Base-by-base conservation (phyloP, 1,140 invertebrate species). In the Apis laboriosa region DNA sequence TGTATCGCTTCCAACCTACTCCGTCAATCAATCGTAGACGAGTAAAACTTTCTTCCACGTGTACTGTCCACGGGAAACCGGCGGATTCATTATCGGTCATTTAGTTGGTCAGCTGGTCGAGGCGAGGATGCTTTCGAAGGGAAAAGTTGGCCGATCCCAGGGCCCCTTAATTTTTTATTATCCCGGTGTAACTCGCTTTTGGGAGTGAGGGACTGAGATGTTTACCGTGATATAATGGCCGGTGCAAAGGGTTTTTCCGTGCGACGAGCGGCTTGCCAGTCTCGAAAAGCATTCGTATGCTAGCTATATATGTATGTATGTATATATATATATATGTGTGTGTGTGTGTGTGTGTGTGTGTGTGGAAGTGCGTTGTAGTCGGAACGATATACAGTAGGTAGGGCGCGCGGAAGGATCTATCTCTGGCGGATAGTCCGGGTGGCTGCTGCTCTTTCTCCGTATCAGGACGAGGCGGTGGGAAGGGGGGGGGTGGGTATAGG, bases 401-500 rank as follows among this genome's bases (percentile, higher is more conserved):
- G 82, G 77, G 64, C 21, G 64, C 70, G 19, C 72, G 67, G 72
- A 83, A 79, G 80, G 87, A 88, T 88, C 87, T 88, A 88, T 88
- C 86, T 88, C 74, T 80, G 83, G 60, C 80, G 84, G 87, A 88
- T 88, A 88, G 87, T 88, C 86, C 87, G 86, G 86, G 74, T 77
- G 81, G 86, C 75, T 88, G 85, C 78, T 88, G 85, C 82, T 88
- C 75, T 88, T 87, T 87, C 86, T 81, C 87, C 75, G 87, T 88
- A 88, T 84, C 84, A 87, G 64, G 77, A 71, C 58, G 76, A 21
- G 77, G 49, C 53, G 77, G 55, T 85, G 24, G 24, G 24, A 24
- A 4, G 3, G 3, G 55, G 3, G 3, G 55, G 77, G 73, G 19
- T 9, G 64, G 63, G 63, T 34, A 43, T 63, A 67, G 28, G 75